These are phyloP conservation scores for Netelia fuscicornis DNA, from an alignment of 2,888 invertebrate species.

Conservation along the genomic window DNA sequence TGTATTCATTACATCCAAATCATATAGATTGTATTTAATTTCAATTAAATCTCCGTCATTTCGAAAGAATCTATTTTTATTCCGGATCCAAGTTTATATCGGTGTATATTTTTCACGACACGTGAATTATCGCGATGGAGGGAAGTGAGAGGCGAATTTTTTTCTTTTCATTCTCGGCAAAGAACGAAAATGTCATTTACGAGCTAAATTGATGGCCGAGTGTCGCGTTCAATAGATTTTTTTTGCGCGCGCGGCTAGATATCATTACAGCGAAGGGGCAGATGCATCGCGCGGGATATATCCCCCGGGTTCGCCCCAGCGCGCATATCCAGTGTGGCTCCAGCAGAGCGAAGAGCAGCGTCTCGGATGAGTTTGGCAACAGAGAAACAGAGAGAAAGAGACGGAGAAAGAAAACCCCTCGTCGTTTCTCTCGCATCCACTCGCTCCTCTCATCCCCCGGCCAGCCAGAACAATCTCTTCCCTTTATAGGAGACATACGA, in stretches of 20 bases:
- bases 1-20: not conserved
- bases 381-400: conserved; percentile 26
- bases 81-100: not conserved
- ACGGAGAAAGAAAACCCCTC: conserved; percentile 52
- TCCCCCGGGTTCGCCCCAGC: conserved; percentile 66
- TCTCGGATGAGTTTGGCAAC: conserved; percentile 63
- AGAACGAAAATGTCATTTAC: conserved; percentile 75
- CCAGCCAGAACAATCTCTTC: conserved; percentile 80
- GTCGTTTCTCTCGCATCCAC: conserved; percentile 44
- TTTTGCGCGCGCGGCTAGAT: conserved; percentile 71
- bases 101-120: conserved; percentile 17
- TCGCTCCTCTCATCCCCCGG: conserved; percentile 46
- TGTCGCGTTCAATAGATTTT: conserved; percentile 73
- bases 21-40: not conserved
- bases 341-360: conserved; percentile 53
- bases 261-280: conserved; percentile 82
- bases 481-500: conserved; percentile 82
- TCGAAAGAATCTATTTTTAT: not conserved
- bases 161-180: conserved; percentile 39
- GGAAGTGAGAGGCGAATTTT: conserved; percentile 51
- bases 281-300: conserved; percentile 77
- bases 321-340: conserved; percentile 64
- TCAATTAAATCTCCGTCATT: not conserved
- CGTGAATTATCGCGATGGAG: conserved; percentile 56
- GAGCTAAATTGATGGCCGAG: conserved; percentile 79